phyloP scores from a whole-genome alignment of 1,140 invertebrate species.

The Pseudomyrmex flavicornis region DNA sequence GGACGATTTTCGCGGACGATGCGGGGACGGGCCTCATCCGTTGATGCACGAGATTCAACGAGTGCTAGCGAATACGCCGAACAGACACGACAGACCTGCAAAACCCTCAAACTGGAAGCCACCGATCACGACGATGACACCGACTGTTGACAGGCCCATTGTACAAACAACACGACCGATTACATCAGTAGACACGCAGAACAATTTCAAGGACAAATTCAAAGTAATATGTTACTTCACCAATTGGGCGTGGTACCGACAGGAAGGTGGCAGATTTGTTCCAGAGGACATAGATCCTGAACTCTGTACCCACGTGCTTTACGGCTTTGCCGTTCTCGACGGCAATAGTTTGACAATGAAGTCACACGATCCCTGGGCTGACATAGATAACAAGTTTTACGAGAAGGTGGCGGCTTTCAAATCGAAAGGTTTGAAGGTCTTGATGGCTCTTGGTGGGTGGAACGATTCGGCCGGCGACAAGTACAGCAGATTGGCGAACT shows the following conservation, averaged over 20 bases:
- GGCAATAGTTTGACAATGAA: conserved; percentile 85
- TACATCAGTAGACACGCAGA: conserved; percentile 10
- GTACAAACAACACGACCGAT: conserved; percentile 26
- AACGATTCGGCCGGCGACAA: conserved; percentile 88
- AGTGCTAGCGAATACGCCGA: conserved; percentile 86
- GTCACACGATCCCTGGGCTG: conserved; percentile 88
- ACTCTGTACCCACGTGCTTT: conserved; percentile 89
- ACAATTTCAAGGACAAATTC: conserved; percentile 76
- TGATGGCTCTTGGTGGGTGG: conserved; percentile 88
- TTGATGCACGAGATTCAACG: conserved; percentile 89
- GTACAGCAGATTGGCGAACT: conserved; percentile 87
- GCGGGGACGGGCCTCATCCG: conserved; percentile 91
- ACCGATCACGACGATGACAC: conserved; percentile 61
- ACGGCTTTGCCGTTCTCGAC: conserved; percentile 89
- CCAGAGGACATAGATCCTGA: conserved; percentile 88
- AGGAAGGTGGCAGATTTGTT: conserved; percentile 86
- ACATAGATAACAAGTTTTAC: conserved; percentile 88
- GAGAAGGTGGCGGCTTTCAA: conserved; percentile 86
- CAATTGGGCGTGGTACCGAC: conserved; percentile 89
- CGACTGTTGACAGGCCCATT: background rate
- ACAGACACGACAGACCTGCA: conserved; percentile 73
- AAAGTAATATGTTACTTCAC: conserved; percentile 89
- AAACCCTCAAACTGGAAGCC: conserved; percentile 19
- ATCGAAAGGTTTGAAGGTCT: conserved; percentile 86
- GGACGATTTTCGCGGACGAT: conserved; percentile 87